Evolutionary conservation across 2,888 invertebrate species (phyloP), one percentile per base, ranked within the genome.

Genomic region (Odontocerum albicorne): DNA sequence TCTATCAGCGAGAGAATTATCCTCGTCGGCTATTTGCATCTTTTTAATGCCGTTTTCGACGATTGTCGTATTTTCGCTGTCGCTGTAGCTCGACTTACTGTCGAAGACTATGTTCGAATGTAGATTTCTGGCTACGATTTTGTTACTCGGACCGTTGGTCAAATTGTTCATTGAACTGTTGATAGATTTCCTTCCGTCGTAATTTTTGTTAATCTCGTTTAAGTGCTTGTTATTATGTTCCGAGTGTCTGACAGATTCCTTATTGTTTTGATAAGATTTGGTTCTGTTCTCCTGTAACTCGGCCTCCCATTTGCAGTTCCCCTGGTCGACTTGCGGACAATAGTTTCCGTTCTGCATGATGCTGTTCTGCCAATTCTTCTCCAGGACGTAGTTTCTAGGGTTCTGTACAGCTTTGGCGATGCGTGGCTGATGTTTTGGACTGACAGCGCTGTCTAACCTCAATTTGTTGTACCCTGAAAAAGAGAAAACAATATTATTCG

Each of bases 401-500:
- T 55, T 60, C 33, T 57, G 57, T 2, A 51, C 44, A 2, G 45
- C 50, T 36, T 51, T 57, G 55, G 63, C 65, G 49, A 74, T 75
- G 69, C 77, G 68, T 1, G 77, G 75, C 0, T 73, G 73, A 62
- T 78, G 78, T 49, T 78, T 78, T 1, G 78, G 78, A 59, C 78
- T 78, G 8, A 73, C 66, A 16, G 78, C 78, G 57, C 77, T 77
- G 56, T 78, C 78, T 58, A 78, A 60, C 47, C 78, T 71, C 60
- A 78, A 60, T 53, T 78, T 78, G 61, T 78, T 78, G 63, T 77
- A 78, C 2, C 77, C 77, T 8, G 35, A 4, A 45, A 39, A 16
- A 21, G 2, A 47, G 10, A 39, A 35, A 35, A 27, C 27, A 27
- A 27, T 27, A 27, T 27, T 7, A 27, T 27, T n/a, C n/a, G n/a